phyloP scores from a whole-genome alignment of 2,888 invertebrate species.

The Lomographa bimaculata region DNA sequence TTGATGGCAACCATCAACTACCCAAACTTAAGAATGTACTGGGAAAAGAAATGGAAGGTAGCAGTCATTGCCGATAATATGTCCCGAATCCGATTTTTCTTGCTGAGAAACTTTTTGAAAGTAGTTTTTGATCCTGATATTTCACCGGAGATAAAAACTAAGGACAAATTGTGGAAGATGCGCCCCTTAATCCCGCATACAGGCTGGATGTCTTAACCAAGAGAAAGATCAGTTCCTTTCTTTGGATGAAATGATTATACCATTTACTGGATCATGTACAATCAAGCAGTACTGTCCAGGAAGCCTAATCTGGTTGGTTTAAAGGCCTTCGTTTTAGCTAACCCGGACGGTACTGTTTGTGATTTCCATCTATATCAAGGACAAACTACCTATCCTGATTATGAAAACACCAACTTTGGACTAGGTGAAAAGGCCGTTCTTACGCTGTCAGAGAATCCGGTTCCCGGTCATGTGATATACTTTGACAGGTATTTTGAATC shows the following conservation, averaged over 20 bases:
- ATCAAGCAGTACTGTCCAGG: conserved; percentile 6
- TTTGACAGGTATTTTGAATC: conserved; percentile 16
- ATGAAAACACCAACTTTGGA: conserved; percentile 9
- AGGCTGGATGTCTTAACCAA: no score
- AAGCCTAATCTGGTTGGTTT: conserved; percentile 7
- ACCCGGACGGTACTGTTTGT: conserved; percentile 8
- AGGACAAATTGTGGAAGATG: conserved; percentile 2
- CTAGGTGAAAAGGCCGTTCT: conserved; percentile 13
- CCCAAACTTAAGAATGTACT: conserved; percentile 3
- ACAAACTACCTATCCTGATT: no score
- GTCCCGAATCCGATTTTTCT: conserved; percentile 1
- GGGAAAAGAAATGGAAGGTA: conserved; percentile 2
- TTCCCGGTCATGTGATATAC: conserved; percentile 8
- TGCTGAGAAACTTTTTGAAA: conserved; percentile 1
- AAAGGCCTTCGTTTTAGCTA: conserved; percentile 9
- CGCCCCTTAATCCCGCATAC: no score
- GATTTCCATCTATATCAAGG: conserved; percentile 22
- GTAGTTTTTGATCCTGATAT: conserved; percentile 3
- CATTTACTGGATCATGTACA: conserved; percentile 6
- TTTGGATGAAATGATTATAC: conserved; percentile 17
- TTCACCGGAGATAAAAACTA: neutral
- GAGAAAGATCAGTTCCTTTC: no score
- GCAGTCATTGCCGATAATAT: conserved; percentile 1
- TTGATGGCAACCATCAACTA: conserved; percentile 1
- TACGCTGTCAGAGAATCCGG: conserved; percentile 2